These are phyloP conservation scores for Ascaphus truei DNA, from an alignment of 2,113 vertebrate genomes.

Conservation along the genomic window DNA sequence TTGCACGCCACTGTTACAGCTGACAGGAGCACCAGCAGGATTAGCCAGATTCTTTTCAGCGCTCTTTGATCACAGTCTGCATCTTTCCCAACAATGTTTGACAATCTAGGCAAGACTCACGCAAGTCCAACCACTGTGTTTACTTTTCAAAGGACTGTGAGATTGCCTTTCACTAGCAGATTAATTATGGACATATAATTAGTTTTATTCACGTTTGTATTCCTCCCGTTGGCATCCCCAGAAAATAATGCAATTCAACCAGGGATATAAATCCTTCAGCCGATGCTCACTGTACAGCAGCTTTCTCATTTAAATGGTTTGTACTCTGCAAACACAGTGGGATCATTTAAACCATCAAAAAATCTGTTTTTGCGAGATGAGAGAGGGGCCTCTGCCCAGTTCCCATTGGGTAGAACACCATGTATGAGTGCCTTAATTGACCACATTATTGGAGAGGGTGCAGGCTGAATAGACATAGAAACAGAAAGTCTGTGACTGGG, in stretches of 20 bases:
- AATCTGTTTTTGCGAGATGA: background rate
- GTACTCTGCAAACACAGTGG: background rate
- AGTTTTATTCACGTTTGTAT: background rate
- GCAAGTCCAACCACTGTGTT: background rate
- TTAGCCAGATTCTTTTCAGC: constrained; percentile 47
- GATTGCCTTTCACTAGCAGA: constrained; percentile 17
- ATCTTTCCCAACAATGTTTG: constrained; percentile 38
- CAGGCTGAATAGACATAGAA: background rate
- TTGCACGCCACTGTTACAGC: constrained; percentile 43
- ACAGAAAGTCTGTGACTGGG: background rate
- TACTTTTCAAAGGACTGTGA: background rate
- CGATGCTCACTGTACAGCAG: background rate
- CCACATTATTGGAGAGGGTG: background rate
- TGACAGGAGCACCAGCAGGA: constrained; percentile 58
- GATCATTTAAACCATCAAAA: background rate
- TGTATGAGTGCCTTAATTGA: background rate
- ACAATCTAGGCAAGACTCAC: constrained; percentile 31
- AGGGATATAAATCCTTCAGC: no score
- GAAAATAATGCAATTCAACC: background rate
- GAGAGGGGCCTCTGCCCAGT: background rate
- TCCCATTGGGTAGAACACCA: background rate
- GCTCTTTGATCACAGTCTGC: constrained; percentile 59
- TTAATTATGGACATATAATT: background rate
- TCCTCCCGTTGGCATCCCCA: background rate
- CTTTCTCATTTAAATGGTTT: background rate